These are phyloP conservation scores for Phasia obesa DNA, from an alignment of 2,888 invertebrate species.

Conservation along the genomic window DNA sequence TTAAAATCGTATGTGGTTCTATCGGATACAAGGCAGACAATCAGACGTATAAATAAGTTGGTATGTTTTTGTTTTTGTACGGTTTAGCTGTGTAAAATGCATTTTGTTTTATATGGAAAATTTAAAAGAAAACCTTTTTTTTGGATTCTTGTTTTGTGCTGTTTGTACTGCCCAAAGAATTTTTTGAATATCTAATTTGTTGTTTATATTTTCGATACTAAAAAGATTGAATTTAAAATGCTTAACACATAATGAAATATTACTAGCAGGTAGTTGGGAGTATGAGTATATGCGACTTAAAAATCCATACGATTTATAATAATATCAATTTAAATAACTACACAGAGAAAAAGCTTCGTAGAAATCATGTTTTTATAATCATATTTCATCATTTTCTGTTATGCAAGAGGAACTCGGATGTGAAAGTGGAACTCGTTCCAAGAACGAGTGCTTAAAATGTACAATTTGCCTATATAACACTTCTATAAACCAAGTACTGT, in stretches of 20 bases:
- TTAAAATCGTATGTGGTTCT: conserved; percentile 42
- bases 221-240: conserved; percentile 68
- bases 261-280: conserved; percentile 71
- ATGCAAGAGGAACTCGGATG: too few relatives aligned
- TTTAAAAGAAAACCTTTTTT: conserved; percentile 35
- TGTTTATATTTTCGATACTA: neutral
- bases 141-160: conserved; percentile 5
- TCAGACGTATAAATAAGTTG: conserved; percentile 28
- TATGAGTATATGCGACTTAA: conserved; percentile 43
- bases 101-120: conserved; percentile 45
- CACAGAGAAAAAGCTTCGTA: neutral
- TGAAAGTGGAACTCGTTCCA: too few relatives aligned
- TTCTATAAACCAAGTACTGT: too few relatives aligned
- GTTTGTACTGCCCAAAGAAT: conserved; percentile 39
- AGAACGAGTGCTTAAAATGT: too few relatives aligned
- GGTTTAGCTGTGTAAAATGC: conserved; percentile 24
- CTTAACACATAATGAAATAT: conserved; percentile 73
- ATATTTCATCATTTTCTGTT: too few relatives aligned
- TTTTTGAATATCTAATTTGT: conserved; percentile 61
- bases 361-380: neutral
- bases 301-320: too few relatives aligned
- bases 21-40: conserved; percentile 67
- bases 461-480: too few relatives aligned
- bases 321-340: too few relatives aligned
- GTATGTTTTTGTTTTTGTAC: conserved; percentile 33